A percentile compares a stretch with the other conserved stretches of the same genome.
Evolutionary conservation across 2,888 invertebrate species (phyloP).

Genomic region (Exocentrus adspersus): DNA sequence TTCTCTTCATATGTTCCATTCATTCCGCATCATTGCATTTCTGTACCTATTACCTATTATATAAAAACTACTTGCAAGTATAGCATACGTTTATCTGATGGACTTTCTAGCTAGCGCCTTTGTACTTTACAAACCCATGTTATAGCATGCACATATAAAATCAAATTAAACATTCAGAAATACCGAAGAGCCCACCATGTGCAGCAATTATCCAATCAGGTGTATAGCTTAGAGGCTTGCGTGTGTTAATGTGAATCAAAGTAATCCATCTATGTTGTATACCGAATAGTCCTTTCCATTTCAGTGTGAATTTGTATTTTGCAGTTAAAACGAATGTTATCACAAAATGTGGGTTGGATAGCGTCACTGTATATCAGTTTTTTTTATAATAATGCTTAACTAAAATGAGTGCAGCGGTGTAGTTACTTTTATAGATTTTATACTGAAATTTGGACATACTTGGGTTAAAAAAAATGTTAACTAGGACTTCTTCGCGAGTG

Average conservation of each 20-base stretch:
- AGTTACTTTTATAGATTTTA: too few relatives aligned
- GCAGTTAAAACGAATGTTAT: not conserved
- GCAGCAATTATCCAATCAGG: conserved; percentile 15
- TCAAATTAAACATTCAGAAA: conserved; percentile 7
- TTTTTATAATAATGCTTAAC: too few relatives aligned
- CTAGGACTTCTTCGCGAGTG: too few relatives aligned
- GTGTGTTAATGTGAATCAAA: conserved; percentile 16
- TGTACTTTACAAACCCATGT: not conserved
- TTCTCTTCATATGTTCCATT: not conserved
- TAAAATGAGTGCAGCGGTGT: too few relatives aligned
- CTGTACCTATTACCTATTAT: not conserved
- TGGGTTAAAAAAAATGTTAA: too few relatives aligned
- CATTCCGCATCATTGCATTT: conserved; percentile 7
- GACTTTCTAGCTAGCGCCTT: not conserved
- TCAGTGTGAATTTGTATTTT: conserved; percentile 10
- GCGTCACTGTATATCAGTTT: too few relatives aligned
- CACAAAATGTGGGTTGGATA: too few relatives aligned
- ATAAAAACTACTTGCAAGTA: too few relatives aligned
- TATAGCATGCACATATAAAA: conserved; percentile 15
- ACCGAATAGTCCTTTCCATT: conserved; percentile 3
- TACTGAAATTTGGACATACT: too few relatives aligned
- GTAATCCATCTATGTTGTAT: conserved; percentile 15
- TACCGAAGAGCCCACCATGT: conserved; percentile 11
- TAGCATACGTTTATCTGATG: too few relatives aligned
- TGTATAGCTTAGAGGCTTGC: conserved; percentile 14